Conservation (phyloP, 2,888 invertebrate species). For the Xylota sylvarum region DNA sequence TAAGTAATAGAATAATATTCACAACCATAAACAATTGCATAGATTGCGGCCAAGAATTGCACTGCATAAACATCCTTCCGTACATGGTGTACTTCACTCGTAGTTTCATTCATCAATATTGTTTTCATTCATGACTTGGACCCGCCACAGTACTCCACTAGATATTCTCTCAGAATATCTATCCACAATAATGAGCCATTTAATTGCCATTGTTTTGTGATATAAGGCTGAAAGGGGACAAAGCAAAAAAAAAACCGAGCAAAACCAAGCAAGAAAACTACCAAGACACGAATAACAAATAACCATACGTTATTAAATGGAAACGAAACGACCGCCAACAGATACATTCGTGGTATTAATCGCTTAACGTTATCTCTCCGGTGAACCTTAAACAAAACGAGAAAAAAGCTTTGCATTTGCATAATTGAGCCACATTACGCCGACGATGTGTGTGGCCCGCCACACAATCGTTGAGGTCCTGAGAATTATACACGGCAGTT, state of each 20-base stretch:
- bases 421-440: constrained; percentile 76
- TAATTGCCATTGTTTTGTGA: constrained; percentile 68
- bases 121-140: constrained; percentile 63
- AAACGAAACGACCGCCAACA: constrained; percentile 74
- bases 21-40: neutral
- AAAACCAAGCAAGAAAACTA: constrained; percentile 32
- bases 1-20: constrained; percentile 1
- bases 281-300: constrained; percentile 74
- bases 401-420: constrained; percentile 70
- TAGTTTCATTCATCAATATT: constrained; percentile 60
- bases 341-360: constrained; percentile 74
- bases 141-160: constrained; percentile 10
- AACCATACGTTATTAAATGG: constrained; percentile 73
- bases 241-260: constrained; percentile 5
- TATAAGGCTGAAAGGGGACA: constrained; percentile 26
- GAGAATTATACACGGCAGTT: constrained; percentile 61
- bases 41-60: constrained; percentile 4
- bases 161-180: constrained; percentile 40
- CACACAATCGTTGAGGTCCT: constrained; percentile 66
- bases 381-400: constrained; percentile 58
- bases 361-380: constrained; percentile 69
- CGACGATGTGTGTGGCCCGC: constrained; percentile 70
- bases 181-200: constrained; percentile 58
- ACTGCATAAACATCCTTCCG: neutral
- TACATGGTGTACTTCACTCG: constrained; percentile 15